Conservation (phyloP, 2,797 vertebrate genomes). For the Paguma larvata region DNA sequence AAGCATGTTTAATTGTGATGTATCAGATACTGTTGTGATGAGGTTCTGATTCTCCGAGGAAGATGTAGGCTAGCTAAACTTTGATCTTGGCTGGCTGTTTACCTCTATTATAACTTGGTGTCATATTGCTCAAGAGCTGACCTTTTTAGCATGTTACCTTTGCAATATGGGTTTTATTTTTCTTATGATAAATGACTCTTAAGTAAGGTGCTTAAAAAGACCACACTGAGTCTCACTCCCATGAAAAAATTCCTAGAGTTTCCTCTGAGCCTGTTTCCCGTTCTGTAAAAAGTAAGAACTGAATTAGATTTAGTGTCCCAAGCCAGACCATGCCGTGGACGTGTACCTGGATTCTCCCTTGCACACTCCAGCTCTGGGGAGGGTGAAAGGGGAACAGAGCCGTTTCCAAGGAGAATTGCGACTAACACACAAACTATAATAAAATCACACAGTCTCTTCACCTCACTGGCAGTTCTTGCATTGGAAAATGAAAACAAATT, state of each 20-base stretch:
- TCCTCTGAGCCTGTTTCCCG: neutral
- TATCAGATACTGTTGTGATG: neutral
- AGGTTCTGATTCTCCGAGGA: neutral
- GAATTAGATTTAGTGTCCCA: neutral
- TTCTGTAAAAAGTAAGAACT: neutral
- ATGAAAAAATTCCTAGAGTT: slow-evolving; percentile 33
- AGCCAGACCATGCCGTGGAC: neutral
- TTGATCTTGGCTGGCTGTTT: neutral
- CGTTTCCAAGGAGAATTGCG: neutral
- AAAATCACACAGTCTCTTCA: slow-evolving; percentile 57
- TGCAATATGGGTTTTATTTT: neutral
- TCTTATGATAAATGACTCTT: neutral
- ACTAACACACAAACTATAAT: slow-evolving; percentile 39
- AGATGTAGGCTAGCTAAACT: neutral
- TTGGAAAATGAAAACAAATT: slow-evolving; percentile 48
- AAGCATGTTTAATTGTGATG: slow-evolving; percentile 10
- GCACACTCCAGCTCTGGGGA: neutral
- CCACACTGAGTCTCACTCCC: accelerated
- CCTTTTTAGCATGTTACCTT: neutral
- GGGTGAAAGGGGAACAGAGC: neutral
- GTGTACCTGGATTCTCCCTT: neutral
- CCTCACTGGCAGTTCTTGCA: slow-evolving; percentile 28
- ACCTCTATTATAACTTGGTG: neutral
- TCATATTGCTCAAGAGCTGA: neutral
- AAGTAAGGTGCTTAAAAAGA: slow-evolving; percentile 27